Conservation (phyloP, 2,113 vertebrate genomes). For the Onychorhynchus coronatus region DNA sequence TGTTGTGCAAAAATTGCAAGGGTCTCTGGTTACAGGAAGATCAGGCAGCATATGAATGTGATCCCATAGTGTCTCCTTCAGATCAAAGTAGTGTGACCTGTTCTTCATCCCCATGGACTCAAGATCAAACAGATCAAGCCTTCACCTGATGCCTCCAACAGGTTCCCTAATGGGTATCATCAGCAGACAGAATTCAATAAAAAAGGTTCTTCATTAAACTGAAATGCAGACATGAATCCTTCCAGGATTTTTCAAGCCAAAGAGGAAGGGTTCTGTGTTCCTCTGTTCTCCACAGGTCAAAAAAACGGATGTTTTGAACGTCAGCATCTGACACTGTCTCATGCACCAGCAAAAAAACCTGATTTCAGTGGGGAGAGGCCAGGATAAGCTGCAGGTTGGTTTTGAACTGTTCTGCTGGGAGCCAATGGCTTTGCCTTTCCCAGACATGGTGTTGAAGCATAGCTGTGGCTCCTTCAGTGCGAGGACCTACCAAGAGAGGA, state of each 20-base stretch:
- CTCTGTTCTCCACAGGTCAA: background rate
- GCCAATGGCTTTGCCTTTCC: background rate
- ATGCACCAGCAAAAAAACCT: background rate
- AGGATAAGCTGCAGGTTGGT: background rate
- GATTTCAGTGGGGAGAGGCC: background rate
- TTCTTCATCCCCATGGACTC: background rate
- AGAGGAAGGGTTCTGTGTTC: background rate
- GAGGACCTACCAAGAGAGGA: background rate
- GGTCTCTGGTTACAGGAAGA: background rate
- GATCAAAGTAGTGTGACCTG: background rate
- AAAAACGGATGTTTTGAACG: background rate
- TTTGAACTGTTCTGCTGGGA: background rate
- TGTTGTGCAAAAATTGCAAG: background rate
- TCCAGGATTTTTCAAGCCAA: background rate
- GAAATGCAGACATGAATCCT: background rate
- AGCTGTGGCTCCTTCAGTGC: rapidly evolving
- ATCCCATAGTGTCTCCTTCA: background rate
- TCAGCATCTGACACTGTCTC: background rate
- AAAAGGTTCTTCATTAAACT: background rate
- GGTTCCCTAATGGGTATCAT: background rate
- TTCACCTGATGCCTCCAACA: background rate
- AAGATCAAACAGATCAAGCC: background rate
- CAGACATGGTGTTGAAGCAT: background rate
- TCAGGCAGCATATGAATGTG: background rate
- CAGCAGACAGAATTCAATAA: background rate